Base-by-base conservation (phyloP, 2,888 invertebrate genomes). In the Cephalotes varians region DNA sequence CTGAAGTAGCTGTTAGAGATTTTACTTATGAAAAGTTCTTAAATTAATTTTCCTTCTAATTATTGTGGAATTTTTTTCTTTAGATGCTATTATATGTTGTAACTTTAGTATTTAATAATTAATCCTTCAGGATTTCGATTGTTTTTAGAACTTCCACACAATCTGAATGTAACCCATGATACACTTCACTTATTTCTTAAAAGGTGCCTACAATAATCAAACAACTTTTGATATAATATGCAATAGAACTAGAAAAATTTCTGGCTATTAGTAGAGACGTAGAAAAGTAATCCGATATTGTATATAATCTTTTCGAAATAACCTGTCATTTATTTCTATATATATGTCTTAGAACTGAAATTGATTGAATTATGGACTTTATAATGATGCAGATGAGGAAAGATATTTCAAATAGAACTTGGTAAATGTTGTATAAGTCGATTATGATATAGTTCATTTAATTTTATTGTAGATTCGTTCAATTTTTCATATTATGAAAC, bases 351-450 rank as follows among this genome's bases (percentile, higher is more conserved):
- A 31, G 40, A 67, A 69, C 73, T 62, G 25, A 31, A 71, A 51
- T 34, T 62, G 49, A 49, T 77, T 77, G 69, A 77, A 51, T 44
- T 77, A 44, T 4, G 18, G 10, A 56, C n/a, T 18, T 69, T 79
- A 18, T 56, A 34, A 40, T 12, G 31, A 40, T 40, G 25, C 10
- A 54, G 28, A 64, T 81, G 44, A 18, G 28, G 47, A 81, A 81
- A 69, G 25, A 74, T 79, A 49, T 86, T 84, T 85, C 72, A 58
- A 88, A 84, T 84, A 84, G 15, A 88, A 56, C 81, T 80, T 82
- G 21, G 21, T 60, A 34, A 44, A 76, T n/a, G 51, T 65, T 31
- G 58, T 64, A 21, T 12, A 37, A 58, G 2, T 15, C 10, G 18
- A 28, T 58, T 18, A 54, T 56, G 21, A 49, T 44, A 34, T 47